Evolutionary conservation across 2,888 invertebrate species (phyloP).

Genomic region (Alloplasta piceator): DNA sequence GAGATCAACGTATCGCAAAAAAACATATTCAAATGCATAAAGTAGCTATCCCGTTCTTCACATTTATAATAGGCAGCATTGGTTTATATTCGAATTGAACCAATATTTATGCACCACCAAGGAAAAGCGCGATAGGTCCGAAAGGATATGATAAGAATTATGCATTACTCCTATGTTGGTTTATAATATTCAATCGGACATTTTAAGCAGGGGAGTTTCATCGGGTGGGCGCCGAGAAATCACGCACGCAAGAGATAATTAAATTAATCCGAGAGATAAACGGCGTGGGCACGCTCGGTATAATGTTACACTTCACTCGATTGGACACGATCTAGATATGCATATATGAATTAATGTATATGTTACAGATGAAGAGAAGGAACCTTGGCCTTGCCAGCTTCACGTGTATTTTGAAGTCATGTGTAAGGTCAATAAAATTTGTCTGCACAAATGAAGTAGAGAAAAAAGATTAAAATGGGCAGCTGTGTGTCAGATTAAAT

Average conservation of each 20-base stretch:
- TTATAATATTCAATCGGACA: too few species aligned
- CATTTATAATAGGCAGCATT: too few species aligned
- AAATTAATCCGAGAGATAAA: constrained; percentile 58
- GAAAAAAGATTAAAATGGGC: constrained; percentile 25
- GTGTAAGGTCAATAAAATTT: constrained; percentile 40
- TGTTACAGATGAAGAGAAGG: neutral
- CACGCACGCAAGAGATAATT: constrained; percentile 61
- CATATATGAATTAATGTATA: too few species aligned
- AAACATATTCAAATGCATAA: too few species aligned
- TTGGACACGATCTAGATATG: constrained; percentile 26
- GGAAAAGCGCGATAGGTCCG: too few species aligned
- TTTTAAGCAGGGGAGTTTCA: too few species aligned
- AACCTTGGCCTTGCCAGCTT: constrained; percentile 58
- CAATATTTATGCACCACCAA: too few species aligned
- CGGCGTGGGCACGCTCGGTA: constrained; percentile 28
- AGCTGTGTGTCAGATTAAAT: constrained; percentile 39
- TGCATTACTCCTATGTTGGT: too few species aligned
- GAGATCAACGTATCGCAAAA: too few species aligned
- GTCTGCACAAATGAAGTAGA: constrained; percentile 18
- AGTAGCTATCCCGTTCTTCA: too few species aligned
- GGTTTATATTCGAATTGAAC: too few species aligned
- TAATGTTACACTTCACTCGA: constrained; percentile 62
- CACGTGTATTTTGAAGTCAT: constrained; percentile 42
- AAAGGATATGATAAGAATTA: too few species aligned
- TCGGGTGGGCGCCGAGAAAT: constrained; percentile 50